Evolutionary conservation across 2,888 invertebrate species (phyloP).

Genomic region (Clanis bilineata): DNA sequence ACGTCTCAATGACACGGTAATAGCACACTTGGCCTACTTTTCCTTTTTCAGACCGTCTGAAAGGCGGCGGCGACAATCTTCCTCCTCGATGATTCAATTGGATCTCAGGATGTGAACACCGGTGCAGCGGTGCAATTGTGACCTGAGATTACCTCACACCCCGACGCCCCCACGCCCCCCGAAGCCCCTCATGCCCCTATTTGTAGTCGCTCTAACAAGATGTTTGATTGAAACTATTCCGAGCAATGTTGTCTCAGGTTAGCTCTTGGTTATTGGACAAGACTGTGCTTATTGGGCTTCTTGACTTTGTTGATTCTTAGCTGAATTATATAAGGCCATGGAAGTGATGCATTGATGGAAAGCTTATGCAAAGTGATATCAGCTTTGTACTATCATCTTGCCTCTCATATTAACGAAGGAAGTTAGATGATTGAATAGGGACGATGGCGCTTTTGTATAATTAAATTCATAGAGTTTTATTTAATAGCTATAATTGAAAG

Average conservation of each 20-base stretch:
- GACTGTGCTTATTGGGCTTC: not conserved
- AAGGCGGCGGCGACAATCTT: constrained; percentile 44
- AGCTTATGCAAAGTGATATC: too few relatives aligned
- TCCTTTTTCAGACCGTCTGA: constrained; percentile 26
- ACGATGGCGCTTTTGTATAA: too few relatives aligned
- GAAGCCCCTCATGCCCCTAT: not conserved
- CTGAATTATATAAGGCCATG: not conserved
- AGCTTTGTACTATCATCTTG: too few relatives aligned
- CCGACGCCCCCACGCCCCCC: not conserved
- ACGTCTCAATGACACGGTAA: not conserved
- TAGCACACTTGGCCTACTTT: not conserved
- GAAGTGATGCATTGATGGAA: too few relatives aligned
- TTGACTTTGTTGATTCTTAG: not conserved
- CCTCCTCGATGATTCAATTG: constrained; percentile 53
- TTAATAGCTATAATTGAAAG: too few relatives aligned
- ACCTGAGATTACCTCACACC: constrained; percentile 33
- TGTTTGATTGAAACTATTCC: constrained; percentile 13
- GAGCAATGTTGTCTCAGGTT: constrained; percentile 6
- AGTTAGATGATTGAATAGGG: too few relatives aligned
- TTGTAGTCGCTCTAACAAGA: constrained; percentile 12
- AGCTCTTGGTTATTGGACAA: not conserved
- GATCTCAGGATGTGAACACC: constrained; percentile 28
- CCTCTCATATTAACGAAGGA: too few relatives aligned
- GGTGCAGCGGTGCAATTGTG: constrained; percentile 35
- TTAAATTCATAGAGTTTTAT: too few relatives aligned